Percentiles rank a stretch among this genome's conserved stretches.
phyloP scores from a whole-genome alignment of 2,888 invertebrate species.

The Incurvaria masculella region DNA sequence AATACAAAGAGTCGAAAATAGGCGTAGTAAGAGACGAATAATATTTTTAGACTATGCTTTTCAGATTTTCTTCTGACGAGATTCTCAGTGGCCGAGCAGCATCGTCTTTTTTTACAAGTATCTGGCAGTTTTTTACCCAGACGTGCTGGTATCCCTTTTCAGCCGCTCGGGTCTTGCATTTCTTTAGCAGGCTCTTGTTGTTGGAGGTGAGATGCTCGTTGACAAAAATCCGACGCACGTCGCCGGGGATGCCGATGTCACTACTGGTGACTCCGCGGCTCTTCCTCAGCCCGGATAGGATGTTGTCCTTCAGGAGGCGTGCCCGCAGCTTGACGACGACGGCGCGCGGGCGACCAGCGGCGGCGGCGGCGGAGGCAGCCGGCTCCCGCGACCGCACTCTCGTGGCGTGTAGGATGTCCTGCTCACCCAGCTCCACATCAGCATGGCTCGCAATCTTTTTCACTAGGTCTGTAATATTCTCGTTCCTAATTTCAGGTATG shows the following conservation, averaged over 20 bases:
- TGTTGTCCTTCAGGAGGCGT: slow-evolving; percentile 1
- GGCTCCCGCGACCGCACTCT: background rate
- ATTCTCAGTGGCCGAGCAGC: background rate
- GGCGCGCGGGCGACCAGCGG: background rate
- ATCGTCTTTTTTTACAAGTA: background rate
- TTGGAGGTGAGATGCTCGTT: slow-evolving; percentile 4
- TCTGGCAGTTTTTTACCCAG: background rate
- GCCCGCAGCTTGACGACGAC: background rate
- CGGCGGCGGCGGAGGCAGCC: too few species aligned
- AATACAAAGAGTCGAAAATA: background rate
- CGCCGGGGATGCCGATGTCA: slow-evolving; percentile 3
- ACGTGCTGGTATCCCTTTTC: slow-evolving; percentile 1
- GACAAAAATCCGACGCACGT: slow-evolving; percentile 1
- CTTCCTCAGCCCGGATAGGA: slow-evolving; percentile 2
- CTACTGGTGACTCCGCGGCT: background rate
- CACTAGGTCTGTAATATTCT: background rate
- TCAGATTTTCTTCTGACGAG: background rate
- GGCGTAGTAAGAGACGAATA: background rate
- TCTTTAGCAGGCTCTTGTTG: slow-evolving; percentile 2
- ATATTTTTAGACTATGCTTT: background rate
- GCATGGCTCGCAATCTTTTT: background rate
- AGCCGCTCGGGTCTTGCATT: background rate
- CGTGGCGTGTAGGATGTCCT: background rate
- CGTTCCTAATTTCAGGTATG: background rate
- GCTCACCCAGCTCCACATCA: background rate